Conservation (phyloP, 2,113 vertebrate genomes). For the Aepyceros melampus region DNA sequence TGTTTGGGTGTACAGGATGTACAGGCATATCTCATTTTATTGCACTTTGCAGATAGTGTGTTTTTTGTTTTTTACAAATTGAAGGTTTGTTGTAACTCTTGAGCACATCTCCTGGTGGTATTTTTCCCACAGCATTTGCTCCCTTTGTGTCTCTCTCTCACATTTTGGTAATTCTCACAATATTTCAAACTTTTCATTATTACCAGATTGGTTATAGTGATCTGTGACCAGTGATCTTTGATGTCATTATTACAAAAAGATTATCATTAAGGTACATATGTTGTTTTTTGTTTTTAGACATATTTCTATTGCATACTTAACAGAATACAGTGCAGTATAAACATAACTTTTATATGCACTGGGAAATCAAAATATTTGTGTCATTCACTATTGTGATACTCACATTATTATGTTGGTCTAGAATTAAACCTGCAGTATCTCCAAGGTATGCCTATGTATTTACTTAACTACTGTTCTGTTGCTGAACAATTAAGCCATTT, state of each 20-base stretch:
- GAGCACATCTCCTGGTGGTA: neutral
- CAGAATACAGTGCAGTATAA: neutral
- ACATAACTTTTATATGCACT: neutral
- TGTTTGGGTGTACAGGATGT: neutral
- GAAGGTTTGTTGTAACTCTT: neutral
- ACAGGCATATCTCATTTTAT: neutral
- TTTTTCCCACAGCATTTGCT: neutral
- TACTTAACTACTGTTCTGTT: neutral
- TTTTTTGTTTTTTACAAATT: neutral
- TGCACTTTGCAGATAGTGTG: neutral
- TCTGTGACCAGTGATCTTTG: neutral
- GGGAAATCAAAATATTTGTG: neutral
- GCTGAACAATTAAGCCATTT: neutral
- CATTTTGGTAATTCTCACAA: neutral
- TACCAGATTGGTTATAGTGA: neutral
- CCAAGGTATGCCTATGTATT: neutral
- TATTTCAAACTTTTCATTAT: neutral
- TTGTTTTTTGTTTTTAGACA: neutral
- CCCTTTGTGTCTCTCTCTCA: neutral
- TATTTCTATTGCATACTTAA: neutral
- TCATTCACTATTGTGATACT: neutral
- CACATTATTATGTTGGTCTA: neutral
- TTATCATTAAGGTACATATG: neutral
- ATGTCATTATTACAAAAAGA: neutral
- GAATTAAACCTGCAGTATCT: neutral